phyloP scores from a whole-genome alignment of 2,888 invertebrate genomes.

The Atherix ibis region DNA sequence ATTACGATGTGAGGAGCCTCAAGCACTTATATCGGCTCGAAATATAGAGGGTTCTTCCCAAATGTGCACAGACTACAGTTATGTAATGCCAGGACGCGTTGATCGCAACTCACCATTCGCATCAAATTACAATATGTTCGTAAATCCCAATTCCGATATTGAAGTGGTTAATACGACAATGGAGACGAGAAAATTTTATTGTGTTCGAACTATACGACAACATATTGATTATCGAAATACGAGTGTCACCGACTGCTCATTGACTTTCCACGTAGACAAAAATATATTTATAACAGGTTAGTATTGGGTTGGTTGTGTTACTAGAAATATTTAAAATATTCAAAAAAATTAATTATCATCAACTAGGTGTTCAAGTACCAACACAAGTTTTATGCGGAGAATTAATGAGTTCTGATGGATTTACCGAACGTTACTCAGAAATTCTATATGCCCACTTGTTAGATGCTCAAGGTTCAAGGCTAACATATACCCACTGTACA shows the following conservation, averaged over 20 bases:
- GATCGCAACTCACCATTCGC: background rate
- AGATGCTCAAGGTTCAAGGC: constrained; percentile 61
- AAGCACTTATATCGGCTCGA: constrained; percentile 1
- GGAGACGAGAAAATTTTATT: constrained; percentile 47
- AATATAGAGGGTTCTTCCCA: background rate
- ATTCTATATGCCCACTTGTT: constrained; percentile 66
- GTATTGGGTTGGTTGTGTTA: constrained; percentile 29
- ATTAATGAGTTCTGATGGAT: constrained; percentile 26
- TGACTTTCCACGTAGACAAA: constrained; percentile 66
- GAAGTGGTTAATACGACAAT: constrained; percentile 15
- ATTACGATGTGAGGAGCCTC: constrained; percentile 30
- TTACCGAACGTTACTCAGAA: constrained; percentile 47
- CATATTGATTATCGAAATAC: constrained; percentile 60
- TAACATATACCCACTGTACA: constrained; percentile 71
- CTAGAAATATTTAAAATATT: background rate
- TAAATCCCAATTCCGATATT: constrained; percentile 9
- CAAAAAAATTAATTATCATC: background rate
- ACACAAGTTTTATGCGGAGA: constrained; percentile 44
- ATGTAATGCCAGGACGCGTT: background rate
- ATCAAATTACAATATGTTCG: constrained; percentile 3
- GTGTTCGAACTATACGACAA: constrained; percentile 47
- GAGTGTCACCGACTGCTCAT: constrained; percentile 58
- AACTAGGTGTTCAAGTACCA: constrained; percentile 45
- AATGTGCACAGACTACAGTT: background rate
- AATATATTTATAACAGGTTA: constrained; percentile 55